phyloP scores from a whole-genome alignment of 1,140 invertebrate genomes.

The Phenacoccus solenopsis region DNA sequence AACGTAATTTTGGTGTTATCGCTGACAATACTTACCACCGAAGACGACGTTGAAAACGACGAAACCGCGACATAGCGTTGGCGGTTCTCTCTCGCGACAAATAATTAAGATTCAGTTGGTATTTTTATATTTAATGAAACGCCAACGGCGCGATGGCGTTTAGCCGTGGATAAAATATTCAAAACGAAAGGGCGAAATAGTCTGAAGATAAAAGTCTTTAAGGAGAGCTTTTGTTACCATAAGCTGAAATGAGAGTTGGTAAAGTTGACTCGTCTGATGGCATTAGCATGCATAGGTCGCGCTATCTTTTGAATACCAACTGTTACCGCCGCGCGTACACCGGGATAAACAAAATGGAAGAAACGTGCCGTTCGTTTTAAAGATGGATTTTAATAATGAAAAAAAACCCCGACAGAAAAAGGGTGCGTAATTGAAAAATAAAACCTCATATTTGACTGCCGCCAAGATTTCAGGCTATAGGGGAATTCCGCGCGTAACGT shows the following conservation, averaged over 20 bases:
- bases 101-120: slow-evolving; percentile 13
- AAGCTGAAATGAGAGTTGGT: slow-evolving; percentile 4
- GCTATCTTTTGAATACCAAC: slow-evolving; percentile 16
- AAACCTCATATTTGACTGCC: slow-evolving; percentile 11
- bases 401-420: not conserved
- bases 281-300: slow-evolving; percentile 15
- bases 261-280: slow-evolving; percentile 11
- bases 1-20: too few relatives aligned
- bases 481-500: not conserved
- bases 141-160: not conserved
- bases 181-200: not conserved
- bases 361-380: slow-evolving; percentile 16
- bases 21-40: too few relatives aligned
- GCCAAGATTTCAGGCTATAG: not conserved
- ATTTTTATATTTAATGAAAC: slow-evolving; percentile 16
- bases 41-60: too few relatives aligned
- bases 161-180: not conserved
- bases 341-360: slow-evolving; percentile 16
- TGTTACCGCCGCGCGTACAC: not conserved
- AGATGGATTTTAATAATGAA: slow-evolving; percentile 14
- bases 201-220: slow-evolving; percentile 14
- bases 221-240: slow-evolving; percentile 14
- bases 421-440: slow-evolving; percentile 13
- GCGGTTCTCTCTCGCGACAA: too few relatives aligned
- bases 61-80: too few relatives aligned